Evolutionary conservation across 35 echinoderm and acorn worm species (phyloP).

Genomic region (Heliocidaris tuberculata): DNA sequence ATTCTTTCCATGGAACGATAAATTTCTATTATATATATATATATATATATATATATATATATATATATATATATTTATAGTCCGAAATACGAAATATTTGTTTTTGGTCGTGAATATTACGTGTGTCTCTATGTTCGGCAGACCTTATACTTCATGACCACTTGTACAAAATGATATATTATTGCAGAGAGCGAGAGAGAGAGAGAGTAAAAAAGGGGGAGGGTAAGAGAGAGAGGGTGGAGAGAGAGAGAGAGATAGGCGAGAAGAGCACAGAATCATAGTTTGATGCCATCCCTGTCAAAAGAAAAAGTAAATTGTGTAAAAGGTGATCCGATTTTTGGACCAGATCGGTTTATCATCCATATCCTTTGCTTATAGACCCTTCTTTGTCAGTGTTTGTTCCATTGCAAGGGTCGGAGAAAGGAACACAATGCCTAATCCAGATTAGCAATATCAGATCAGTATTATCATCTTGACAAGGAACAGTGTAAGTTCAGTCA

Average conservation of each 20-base stretch:
- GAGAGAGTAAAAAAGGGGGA: background rate
- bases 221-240: background rate
- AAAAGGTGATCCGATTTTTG: background rate
- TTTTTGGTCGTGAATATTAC: too few relatives aligned
- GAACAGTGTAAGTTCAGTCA: background rate
- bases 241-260: background rate
- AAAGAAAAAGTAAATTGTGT: background rate
- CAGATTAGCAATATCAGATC: background rate
- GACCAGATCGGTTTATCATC: background rate
- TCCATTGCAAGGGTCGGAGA: background rate
- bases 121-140: background rate
- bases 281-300: background rate
- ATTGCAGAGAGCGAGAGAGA: background rate
- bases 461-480: background rate
- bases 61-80: too few relatives aligned
- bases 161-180: background rate
- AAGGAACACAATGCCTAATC: background rate
- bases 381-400: background rate
- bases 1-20: too few relatives aligned
- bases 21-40: too few relatives aligned
- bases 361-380: conserved; percentile 11
- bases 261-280: background rate
- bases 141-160: background rate
- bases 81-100: too few relatives aligned
- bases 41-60: too few relatives aligned